A percentile compares a stretch with the other conserved stretches of the same genome.
These are phyloP conservation scores for Tenthredo mesomela DNA, from an alignment of 2,888 invertebrate genomes.

Conservation along the genomic window DNA sequence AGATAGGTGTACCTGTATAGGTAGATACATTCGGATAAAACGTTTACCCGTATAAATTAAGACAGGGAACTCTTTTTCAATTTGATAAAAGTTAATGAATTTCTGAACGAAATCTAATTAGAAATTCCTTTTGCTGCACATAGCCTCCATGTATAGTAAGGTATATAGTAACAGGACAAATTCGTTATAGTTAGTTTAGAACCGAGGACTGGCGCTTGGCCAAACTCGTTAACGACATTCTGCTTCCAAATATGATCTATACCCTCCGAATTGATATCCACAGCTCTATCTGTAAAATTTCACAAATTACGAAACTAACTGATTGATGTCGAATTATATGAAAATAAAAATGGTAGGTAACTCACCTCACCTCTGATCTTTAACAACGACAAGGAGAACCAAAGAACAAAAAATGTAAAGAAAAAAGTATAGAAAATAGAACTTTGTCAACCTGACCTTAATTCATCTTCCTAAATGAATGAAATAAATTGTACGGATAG, in stretches of 20 bases:
- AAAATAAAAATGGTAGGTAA: not conserved
- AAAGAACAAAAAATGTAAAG: not conserved
- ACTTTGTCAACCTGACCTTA: constrained; percentile 24
- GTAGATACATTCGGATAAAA: not conserved
- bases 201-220: constrained; percentile 70
- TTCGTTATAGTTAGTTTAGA: constrained; percentile 69
- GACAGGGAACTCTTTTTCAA: not conserved
- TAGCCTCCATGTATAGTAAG: not conserved
- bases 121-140: not conserved
- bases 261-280: constrained; percentile 41
- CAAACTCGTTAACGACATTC: constrained; percentile 69
- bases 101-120: constrained; percentile 37
- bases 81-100: constrained; percentile 9
- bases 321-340: not conserved
- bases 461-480: constrained; percentile 49
- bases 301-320: not conserved
- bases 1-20: not conserved
- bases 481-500: constrained; percentile 57
- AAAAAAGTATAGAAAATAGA: not conserved
- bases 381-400: too few species aligned
- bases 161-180: constrained; percentile 18
- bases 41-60: not conserved
- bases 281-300: not conserved
- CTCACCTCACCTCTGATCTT: not conserved
- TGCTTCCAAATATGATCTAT: constrained; percentile 71